Percentiles rank a stretch among this genome's conserved stretches.
Evolutionary conservation across 2,797 vertebrate genomes (phyloP).

Genomic region (Mormyrops attenuatus): DNA sequence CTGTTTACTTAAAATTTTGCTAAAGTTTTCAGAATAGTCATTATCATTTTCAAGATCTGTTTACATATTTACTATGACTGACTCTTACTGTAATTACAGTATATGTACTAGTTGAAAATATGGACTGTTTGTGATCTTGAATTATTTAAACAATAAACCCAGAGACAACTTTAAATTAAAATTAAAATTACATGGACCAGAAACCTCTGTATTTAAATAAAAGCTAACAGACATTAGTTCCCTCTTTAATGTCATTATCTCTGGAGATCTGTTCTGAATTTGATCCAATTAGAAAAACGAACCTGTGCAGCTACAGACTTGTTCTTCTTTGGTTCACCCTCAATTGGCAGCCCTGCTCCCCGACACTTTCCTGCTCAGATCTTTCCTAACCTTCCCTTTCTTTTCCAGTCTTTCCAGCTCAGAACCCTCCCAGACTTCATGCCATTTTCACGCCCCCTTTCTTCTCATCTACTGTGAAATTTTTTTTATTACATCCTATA

Average conservation of each 20-base stretch:
- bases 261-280: slow-evolving; percentile 5
- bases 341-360: not conserved
- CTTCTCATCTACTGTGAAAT: not conserved
- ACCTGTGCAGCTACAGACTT: not conserved
- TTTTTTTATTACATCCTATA: not conserved
- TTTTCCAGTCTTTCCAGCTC: not conserved
- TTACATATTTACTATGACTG: not conserved
- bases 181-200: not conserved
- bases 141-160: not conserved
- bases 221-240: not conserved
- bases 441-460: not conserved
- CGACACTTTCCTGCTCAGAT: not conserved
- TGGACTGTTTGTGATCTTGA: not conserved
- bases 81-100: not conserved
- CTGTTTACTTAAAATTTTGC: not conserved
- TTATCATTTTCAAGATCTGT: not conserved
- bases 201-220: not conserved
- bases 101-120: not conserved
- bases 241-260: not conserved
- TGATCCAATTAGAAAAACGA: not conserved
- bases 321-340: not conserved
- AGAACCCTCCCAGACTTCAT: not conserved
- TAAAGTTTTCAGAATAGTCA: not conserved
- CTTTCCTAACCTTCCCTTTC: not conserved
- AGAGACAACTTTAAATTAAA: not conserved